A percentile compares a stretch with the other conserved stretches of the same genome.
These are phyloP conservation scores for Vombatus ursinus DNA, from an alignment of 2,113 vertebrate genomes.

Conservation along the genomic window DNA sequence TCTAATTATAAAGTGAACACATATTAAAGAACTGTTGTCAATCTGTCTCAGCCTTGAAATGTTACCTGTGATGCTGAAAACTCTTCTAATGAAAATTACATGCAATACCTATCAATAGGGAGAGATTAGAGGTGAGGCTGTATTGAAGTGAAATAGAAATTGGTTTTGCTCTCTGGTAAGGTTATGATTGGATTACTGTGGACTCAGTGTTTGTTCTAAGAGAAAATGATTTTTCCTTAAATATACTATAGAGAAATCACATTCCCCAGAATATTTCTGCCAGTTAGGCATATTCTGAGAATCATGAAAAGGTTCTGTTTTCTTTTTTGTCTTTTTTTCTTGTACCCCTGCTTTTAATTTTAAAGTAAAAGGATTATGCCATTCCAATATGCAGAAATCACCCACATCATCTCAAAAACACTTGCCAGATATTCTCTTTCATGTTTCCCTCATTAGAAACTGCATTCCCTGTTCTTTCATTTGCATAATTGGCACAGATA, in stretches of 20 bases:
- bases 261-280: slow-evolving; percentile 42
- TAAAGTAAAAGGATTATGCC: background rate
- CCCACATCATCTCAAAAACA: background rate
- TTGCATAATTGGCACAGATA: background rate
- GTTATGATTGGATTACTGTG: slow-evolving; percentile 62
- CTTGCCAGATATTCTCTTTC: background rate
- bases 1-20: slow-evolving; percentile 64
- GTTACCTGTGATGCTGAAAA: slow-evolving; percentile 69
- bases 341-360: background rate
- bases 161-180: slow-evolving; percentile 51
- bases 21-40: slow-evolving; percentile 60
- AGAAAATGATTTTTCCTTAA: slow-evolving; percentile 65
- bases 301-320: background rate
- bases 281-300: slow-evolving; percentile 11
- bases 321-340: background rate
- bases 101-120: slow-evolving; percentile 55
- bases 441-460: background rate
- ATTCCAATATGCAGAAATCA: background rate
- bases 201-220: slow-evolving; percentile 45
- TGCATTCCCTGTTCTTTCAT: background rate
- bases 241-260: slow-evolving; percentile 47
- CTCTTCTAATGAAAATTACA: slow-evolving; percentile 65
- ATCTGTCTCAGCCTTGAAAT: slow-evolving; percentile 38
- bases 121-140: slow-evolving; percentile 60
- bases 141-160: slow-evolving; percentile 63